Base-by-base conservation (phyloP, 2,797 vertebrate species). In the Spinus olivaceus region DNA sequence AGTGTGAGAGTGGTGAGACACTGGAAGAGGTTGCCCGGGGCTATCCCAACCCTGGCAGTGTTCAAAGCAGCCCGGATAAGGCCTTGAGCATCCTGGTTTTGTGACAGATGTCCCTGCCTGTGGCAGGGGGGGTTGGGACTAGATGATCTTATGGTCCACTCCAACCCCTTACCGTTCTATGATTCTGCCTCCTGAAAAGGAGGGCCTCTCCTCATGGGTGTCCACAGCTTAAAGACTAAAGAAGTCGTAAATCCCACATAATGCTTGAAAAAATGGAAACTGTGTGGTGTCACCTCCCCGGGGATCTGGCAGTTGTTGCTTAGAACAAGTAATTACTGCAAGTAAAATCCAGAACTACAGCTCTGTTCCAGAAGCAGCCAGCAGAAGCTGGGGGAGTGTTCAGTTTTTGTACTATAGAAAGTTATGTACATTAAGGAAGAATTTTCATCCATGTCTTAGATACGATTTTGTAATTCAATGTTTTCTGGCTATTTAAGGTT, bases 141-240 rank as follows among this genome's bases (percentile, higher is more conserved):
- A 9, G 23, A 15, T 51, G n/a, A 24, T 65, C 2, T 51, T 27
- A 33, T 12, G 44, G 20, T 51, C n/a, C 28, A 17, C 27, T 47
- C 22, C 50, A 46, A 4, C 9, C 51, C 37, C 33, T 35, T 14
- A 8, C 8, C 39, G 3, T 46, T 33, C 44, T 20, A 1, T 51
- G 21, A 32, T 32, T 57, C 44, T 27, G 0, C 41, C 14, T 57
- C 14, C 22, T 4, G 20, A 8, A 19, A 5, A 3, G 5, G 32
- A 1, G 14, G 0, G 28, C 50, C 24, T 56, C 16, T 35, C 9
- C 27, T 32, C 16, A 0, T 5, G 7, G 16, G 4, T 13, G 24
- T 13, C 12, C 2, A 3, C 12, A 4, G 1, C 4, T 10, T 10
- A 10, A 12, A n/a, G 22, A 2, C 8, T 0, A 10, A 27, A 19